Percentiles rank a stretch among this genome's conserved stretches.
Evolutionary conservation across 2,888 invertebrate species (phyloP).

Genomic region (Volucella inflata): DNA sequence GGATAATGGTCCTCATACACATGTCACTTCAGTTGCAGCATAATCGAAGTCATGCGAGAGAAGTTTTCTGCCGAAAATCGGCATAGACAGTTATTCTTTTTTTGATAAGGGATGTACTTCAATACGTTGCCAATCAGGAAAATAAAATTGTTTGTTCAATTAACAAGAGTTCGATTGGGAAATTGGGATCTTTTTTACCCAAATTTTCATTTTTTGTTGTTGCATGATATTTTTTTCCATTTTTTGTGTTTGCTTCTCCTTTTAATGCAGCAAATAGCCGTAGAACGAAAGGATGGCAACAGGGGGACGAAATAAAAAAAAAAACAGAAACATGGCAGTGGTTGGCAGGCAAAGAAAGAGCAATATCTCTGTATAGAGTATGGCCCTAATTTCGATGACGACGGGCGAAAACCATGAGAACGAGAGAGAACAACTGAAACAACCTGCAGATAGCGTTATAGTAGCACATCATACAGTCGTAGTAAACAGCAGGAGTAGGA

Average conservation of each 20-base stretch:
- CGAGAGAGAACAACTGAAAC: conserved; percentile 66
- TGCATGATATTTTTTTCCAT: conserved; percentile 27
- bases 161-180: conserved; percentile 65
- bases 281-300: conserved; percentile 47
- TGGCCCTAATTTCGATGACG: conserved; percentile 63
- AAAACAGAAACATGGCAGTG: conserved; percentile 46
- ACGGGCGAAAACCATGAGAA: conserved; percentile 58
- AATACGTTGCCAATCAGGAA: conserved; percentile 74
- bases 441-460: conserved; percentile 66
- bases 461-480: conserved; percentile 52
- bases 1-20: conserved; percentile 30
- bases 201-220: conserved; percentile 33
- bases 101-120: conserved; percentile 74
- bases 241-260: conserved; percentile 68
- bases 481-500: conserved; percentile 61
- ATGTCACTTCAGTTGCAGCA: conserved; percentile 13
- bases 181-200: conserved; percentile 28
- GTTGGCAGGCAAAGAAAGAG: conserved; percentile 67
- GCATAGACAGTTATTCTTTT: conserved; percentile 75
- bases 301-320: conserved; percentile 23
- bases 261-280: conserved; percentile 75
- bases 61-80: conserved; percentile 35
- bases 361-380: conserved; percentile 62
- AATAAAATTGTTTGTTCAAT: conserved; percentile 59
- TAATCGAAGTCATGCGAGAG: conserved; percentile 44